phyloP scores from a whole-genome alignment of 2,888 invertebrate species.

The Atherix ibis region DNA sequence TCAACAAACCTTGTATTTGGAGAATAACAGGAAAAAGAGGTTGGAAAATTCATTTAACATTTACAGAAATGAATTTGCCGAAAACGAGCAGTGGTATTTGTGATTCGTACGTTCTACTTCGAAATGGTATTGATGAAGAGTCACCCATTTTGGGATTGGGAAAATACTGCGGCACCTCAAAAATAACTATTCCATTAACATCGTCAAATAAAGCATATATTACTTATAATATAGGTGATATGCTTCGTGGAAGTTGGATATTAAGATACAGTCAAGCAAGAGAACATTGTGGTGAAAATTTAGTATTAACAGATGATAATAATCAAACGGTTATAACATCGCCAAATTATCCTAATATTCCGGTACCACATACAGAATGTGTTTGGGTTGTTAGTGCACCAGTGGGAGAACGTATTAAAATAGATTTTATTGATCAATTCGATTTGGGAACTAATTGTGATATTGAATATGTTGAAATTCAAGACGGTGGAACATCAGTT shows the following conservation, averaged over 20 bases:
- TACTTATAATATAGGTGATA: slow-evolving; percentile 23
- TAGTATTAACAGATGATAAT: no score
- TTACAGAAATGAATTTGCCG: slow-evolving; percentile 44
- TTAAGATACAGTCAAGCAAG: slow-evolving; percentile 44
- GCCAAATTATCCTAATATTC: slow-evolving; percentile 62
- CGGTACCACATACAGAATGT: slow-evolving; percentile 63
- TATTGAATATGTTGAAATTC: slow-evolving; percentile 47
- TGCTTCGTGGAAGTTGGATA: no score
- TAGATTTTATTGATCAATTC: slow-evolving; percentile 60
- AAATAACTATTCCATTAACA: slow-evolving; percentile 36
- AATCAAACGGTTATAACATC: no score
- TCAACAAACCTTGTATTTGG: slow-evolving; percentile 48
- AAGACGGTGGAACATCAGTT: slow-evolving; percentile 56
- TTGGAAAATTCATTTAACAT: slow-evolving; percentile 45
- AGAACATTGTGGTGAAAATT: slow-evolving; percentile 54
- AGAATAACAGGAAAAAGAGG: slow-evolving; percentile 52
- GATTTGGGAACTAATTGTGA: slow-evolving; percentile 39
- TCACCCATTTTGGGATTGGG: slow-evolving; percentile 57
- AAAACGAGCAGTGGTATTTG: slow-evolving; percentile 30
- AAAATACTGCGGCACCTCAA: slow-evolving; percentile 46
- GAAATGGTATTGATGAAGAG: slow-evolving; percentile 49
- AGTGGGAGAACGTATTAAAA: slow-evolving; percentile 48
- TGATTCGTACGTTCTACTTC: slow-evolving; percentile 27
- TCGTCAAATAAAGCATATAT: slow-evolving; percentile 47
- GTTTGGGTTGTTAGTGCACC: slow-evolving; percentile 56